Base-by-base conservation (phyloP, 1,140 invertebrate species). In the Mylabris phalerata region DNA sequence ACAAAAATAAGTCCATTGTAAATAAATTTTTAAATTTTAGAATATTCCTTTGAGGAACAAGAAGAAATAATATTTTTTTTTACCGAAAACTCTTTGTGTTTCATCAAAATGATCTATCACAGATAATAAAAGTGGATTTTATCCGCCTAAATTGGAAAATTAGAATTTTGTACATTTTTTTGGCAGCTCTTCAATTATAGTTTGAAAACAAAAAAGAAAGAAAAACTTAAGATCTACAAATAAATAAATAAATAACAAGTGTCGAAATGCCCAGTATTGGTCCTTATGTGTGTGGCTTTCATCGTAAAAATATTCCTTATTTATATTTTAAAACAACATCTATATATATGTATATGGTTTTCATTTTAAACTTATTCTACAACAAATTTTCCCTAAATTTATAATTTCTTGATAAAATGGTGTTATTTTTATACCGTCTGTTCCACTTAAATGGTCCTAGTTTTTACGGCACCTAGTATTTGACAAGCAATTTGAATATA, bases 241-340 rank as follows among this genome's bases (percentile, higher is more conserved):
- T 32, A 32, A 32, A 32, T 32, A 32, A 32, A 32, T 32, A 5
- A 7, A 32, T 5, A n/a, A 42, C 41, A n/a, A 60, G 56, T 57
- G 47, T 32, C 26, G 43, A 61, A 64, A 64, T 52, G 56, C 48
- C 62, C 59, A 61, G 59, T 59, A 59, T 61, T 64, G 62, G 62
- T 64, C 62, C 62, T 61, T 64, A 55, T 24, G 27, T 43, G 10
- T 48, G 4, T 19, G 32, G 32, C 32, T 32, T 19, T 7, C 3
- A 46, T 26, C 44, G 19, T 26, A 46, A 19, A 46, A 11, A 46
- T n/a, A 32, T 32, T 7, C 32, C 32, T 32, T 32, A 5, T 32
- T 32, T 32, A 7, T 32, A 7, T 32, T 32, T 32, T 7, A 32
- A 32, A 32, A 32, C 32, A 32, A 32, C 32, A 32, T 32, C 7